Evolutionary conservation across 2,113 vertebrate genomes (phyloP).

Genomic region (Sylvietta virens): DNA sequence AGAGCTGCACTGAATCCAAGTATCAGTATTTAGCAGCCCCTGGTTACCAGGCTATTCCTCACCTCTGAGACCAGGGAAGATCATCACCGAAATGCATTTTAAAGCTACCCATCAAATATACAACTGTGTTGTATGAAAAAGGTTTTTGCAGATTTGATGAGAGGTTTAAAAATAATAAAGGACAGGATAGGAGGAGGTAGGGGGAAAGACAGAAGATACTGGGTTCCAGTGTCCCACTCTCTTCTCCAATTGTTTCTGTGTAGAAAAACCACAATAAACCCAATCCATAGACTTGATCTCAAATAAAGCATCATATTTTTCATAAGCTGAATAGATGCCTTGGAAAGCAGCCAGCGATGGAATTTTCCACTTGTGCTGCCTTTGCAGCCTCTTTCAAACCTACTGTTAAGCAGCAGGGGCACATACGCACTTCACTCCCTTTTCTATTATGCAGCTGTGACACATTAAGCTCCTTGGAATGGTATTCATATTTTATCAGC

Average conservation of each 20-base stretch:
- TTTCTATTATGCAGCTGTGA: slow-evolving; percentile 55
- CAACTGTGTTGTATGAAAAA: neutral
- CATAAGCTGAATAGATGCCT: slow-evolving; percentile 11
- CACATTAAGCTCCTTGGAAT: slow-evolving; percentile 58
- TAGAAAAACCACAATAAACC: neutral
- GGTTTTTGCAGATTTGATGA: neutral
- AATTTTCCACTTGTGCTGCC: slow-evolving; percentile 56
- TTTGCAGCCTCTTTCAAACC: slow-evolving; percentile 35
- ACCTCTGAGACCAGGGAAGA: neutral
- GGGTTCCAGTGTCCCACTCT: neutral
- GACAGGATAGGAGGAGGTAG: neutral
- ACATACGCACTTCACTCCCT: slow-evolving; percentile 26
- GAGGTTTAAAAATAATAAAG: neutral
- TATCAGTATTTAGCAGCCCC: slow-evolving; percentile 12
- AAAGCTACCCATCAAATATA: neutral
- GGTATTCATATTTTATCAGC: slow-evolving; percentile 64
- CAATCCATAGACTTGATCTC: neutral
- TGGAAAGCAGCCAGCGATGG: slow-evolving; percentile 8
- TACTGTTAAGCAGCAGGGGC: slow-evolving; percentile 37
- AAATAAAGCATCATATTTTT: slow-evolving; percentile 58
- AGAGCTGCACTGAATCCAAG: neutral
- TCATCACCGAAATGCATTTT: neutral
- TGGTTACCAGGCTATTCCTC: slow-evolving; percentile 17
- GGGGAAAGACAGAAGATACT: neutral
- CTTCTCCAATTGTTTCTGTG: neutral